Base-by-base conservation (phyloP, 2,113 vertebrate genomes). In the Crypturellus undulatus region DNA sequence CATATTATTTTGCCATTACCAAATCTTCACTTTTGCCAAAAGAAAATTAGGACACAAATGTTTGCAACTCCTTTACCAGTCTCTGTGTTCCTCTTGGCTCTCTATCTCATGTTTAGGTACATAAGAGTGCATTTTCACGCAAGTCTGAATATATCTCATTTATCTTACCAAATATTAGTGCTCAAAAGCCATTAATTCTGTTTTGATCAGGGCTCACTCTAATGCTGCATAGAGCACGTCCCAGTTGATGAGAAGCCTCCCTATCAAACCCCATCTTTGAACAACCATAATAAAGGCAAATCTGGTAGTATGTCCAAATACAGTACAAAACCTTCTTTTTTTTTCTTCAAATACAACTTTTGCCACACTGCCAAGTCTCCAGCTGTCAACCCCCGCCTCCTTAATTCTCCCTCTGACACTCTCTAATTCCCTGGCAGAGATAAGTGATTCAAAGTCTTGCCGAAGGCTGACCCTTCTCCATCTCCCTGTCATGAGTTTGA, bases 101-200 rank as follows among this genome's bases (percentile, higher is more conserved):
- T 88, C 58, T 28, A 67, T 4, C 22, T 69, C 36, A 56, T 12
- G 45, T 59, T 94, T 92, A 89, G 95, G 58, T 63, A 71, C 4
- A 30, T 52, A 43, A 78, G 51, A 24, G 36, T 88, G 26, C 28
- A 56, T 30, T 56, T 93, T 82, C 32, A 87, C 59, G 68, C 11
- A 67, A 63, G 81, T n/a, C 42, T 72, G 18, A 38, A 84, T 84
- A 60, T 21, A 38, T 40, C 40, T 32, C 3, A 9, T 36, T 43
- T 94, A 71, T 24, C 40, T 20, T 56, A 28, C 54, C 63, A 78
- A 86, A 68, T 96, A 84, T 84, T 89, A 95, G 93, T 69, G 15
- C 69, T 86, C 72, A 91, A 34, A 90, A 67, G 36, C 65, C 32
- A 28, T 89, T 88, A 63, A 64, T 73, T 28, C 83, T 52, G 62